Evolutionary conservation across 2,888 invertebrate genomes (phyloP).

Genomic region (Abrostola triplasia): DNA sequence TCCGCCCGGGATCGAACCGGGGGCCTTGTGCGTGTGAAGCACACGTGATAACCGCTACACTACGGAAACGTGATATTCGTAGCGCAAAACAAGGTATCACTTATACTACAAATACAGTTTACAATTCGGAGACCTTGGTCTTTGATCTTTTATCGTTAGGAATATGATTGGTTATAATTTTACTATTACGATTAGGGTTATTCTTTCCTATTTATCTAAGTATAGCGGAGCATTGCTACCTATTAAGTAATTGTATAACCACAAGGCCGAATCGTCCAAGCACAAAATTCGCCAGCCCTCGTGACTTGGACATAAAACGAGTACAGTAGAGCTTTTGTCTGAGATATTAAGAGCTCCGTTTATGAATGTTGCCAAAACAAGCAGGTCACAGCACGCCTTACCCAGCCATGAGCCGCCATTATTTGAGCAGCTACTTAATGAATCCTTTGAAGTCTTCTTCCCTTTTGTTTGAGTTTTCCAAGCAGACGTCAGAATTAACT

Average conservation of each 20-base stretch:
- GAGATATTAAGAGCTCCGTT: slow-evolving; percentile 37
- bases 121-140: not conserved
- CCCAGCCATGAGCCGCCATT: slow-evolving; percentile 58
- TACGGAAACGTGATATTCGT: slow-evolving; percentile 87
- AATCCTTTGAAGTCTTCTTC: slow-evolving; percentile 74
- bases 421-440: slow-evolving; percentile 77
- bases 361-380: slow-evolving; percentile 24
- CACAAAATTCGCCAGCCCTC: not conserved
- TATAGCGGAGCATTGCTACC: not conserved
- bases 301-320: not conserved
- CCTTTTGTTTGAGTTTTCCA: slow-evolving; percentile 78
- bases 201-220: too few species aligned
- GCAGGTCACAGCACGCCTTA: slow-evolving; percentile 31
- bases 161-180: not conserved
- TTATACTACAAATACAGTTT: not conserved
- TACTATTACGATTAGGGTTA: too few species aligned
- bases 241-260: not conserved
- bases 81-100: not conserved
- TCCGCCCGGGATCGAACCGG: slow-evolving; percentile 92
- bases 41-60: slow-evolving; percentile 94
- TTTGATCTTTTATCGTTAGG: not conserved
- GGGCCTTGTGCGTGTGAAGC: slow-evolving; percentile 93
- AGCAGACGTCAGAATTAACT: slow-evolving; percentile 70
- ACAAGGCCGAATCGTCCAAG: not conserved
- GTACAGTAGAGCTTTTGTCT: not conserved